Conservation (phyloP, 1,140 invertebrate genomes). For the Branchinecta lindahli region DNA sequence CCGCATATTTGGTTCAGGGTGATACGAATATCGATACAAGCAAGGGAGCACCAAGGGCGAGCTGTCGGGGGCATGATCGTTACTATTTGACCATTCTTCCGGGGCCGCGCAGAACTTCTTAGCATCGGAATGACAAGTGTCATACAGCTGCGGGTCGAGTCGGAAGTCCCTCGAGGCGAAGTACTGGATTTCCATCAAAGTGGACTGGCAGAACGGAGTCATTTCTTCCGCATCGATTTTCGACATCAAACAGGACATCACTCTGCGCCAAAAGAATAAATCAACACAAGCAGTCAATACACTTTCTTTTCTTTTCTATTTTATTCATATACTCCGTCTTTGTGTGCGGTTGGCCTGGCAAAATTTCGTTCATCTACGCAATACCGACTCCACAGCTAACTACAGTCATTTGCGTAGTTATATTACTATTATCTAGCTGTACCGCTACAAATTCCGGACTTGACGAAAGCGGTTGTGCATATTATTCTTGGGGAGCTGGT, state of each 20-base stretch:
- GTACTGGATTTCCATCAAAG: conserved; percentile 88
- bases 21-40: conserved; percentile 70
- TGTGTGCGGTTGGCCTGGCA: too few species aligned
- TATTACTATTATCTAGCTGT: too few species aligned
- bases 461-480: too few species aligned
- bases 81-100: conserved; percentile 51
- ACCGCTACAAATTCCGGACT: too few species aligned
- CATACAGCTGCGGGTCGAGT: conserved; percentile 74
- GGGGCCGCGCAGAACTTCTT: conserved; percentile 60
- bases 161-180: conserved; percentile 89
- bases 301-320: background rate
- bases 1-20: conserved; percentile 39
- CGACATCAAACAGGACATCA: conserved; percentile 77
- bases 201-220: conserved; percentile 73
- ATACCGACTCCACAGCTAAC: too few species aligned
- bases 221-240: conserved; percentile 60
- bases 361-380: too few species aligned
- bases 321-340: conserved; percentile 1
- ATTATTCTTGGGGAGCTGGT: too few species aligned
- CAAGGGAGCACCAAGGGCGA: conserved; percentile 76
- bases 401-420: too few species aligned
- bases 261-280: conserved; percentile 40
- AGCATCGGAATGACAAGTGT: conserved; percentile 73
- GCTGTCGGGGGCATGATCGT: conserved; percentile 48
- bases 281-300: background rate